Evolutionary conservation across 2,888 invertebrate species (phyloP).

Genomic region (Melolontha melolontha): DNA sequence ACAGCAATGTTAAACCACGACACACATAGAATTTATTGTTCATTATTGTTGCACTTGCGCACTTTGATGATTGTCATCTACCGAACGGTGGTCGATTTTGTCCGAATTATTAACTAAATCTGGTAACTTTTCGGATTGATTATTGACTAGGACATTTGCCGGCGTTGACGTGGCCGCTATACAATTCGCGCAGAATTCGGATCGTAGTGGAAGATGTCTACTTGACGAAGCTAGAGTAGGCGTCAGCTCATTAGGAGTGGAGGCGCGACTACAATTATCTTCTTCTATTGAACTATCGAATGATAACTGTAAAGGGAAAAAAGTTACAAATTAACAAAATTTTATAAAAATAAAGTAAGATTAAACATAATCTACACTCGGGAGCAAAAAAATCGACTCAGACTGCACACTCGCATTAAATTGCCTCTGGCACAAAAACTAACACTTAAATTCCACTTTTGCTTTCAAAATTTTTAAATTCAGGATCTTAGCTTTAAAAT

Average conservation of each 20-base stretch:
- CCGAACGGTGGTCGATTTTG: no score
- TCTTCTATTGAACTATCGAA: slow-evolving; percentile 67
- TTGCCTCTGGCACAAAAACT: no score
- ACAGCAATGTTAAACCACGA: slow-evolving; percentile 1
- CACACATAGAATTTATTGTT: neutral
- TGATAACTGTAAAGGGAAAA: slow-evolving; percentile 52
- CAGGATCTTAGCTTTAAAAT: no score
- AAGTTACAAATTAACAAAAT: slow-evolving; percentile 18
- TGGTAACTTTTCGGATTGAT: slow-evolving; percentile 24
- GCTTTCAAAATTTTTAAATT: no score
- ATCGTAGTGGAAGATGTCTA: slow-evolving; percentile 54
- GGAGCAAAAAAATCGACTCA: no score
- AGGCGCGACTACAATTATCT: slow-evolving; percentile 72
- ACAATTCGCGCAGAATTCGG: slow-evolving; percentile 61
- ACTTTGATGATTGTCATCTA: neutral
- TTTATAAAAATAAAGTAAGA: no score
- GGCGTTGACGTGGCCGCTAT: slow-evolving; percentile 57
- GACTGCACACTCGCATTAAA: no score
- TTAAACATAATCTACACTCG: no score
- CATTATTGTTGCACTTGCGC: slow-evolving; percentile 15
- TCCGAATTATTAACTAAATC: slow-evolving; percentile 5
- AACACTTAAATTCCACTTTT: no score
- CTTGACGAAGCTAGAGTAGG: slow-evolving; percentile 41
- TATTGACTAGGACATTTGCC: slow-evolving; percentile 47
- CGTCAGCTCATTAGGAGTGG: slow-evolving; percentile 70